phyloP scores from a whole-genome alignment of 2,113 vertebrate species.

The Channa maculata region DNA sequence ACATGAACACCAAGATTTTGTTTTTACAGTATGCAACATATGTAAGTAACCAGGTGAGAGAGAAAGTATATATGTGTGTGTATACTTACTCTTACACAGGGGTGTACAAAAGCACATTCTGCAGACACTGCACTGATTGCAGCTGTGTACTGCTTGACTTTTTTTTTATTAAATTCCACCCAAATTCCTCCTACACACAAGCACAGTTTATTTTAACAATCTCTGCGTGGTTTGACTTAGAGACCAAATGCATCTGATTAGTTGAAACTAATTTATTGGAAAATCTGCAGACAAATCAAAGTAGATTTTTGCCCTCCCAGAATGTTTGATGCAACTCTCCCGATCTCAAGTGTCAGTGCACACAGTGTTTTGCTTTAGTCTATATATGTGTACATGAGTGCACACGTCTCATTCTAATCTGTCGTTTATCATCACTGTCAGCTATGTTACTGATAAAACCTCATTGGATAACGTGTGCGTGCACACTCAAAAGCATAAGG shows the following conservation, averaged over 20 bases:
- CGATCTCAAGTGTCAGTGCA: slow-evolving; percentile 2
- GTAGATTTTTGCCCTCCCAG: slow-evolving; percentile 3
- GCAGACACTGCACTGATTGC: not conserved
- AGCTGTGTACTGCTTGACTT: not conserved
- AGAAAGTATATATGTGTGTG: not conserved
- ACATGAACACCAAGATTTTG: too few relatives aligned
- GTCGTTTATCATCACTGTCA: slow-evolving; percentile 47
- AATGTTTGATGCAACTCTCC: slow-evolving; percentile 9
- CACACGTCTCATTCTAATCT: slow-evolving; percentile 35
- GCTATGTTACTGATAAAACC: slow-evolving; percentile 25
- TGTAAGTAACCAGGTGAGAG: too few relatives aligned
- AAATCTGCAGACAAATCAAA: slow-evolving; percentile 25
- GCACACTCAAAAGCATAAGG: slow-evolving; percentile 17
- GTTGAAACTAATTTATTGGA: not conserved
- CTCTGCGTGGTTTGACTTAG: not conserved
- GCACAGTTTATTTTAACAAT: not conserved
- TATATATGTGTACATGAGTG: slow-evolving; percentile 1
- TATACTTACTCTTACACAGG: not conserved
- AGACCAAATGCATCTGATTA: too few relatives aligned
- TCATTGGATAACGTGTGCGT: slow-evolving; percentile 21
- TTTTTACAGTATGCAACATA: too few relatives aligned
- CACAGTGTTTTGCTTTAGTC: slow-evolving; percentile 12
- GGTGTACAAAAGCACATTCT: not conserved
- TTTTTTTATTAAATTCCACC: slow-evolving; percentile 5
- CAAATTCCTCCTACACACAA: slow-evolving; percentile 5